These are phyloP conservation scores for Parazoanthus atlanticus DNA, from an alignment of 92 coral and sea anemone genomes.

Conservation along the genomic window DNA sequence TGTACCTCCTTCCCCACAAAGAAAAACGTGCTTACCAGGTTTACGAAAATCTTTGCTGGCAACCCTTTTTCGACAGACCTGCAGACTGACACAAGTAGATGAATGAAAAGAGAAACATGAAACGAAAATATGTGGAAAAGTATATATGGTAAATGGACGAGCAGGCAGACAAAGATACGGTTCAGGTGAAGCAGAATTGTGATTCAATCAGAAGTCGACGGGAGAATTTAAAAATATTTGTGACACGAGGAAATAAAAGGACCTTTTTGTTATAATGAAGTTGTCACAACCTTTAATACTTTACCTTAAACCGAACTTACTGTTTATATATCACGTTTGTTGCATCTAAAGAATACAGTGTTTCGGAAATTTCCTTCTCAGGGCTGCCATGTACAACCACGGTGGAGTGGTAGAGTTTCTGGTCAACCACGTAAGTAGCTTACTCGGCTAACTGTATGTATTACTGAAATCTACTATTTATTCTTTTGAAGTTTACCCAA, in stretches of 20 bases:
- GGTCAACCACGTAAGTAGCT: conserved; percentile 72
- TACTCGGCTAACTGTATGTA: background rate
- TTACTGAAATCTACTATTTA: background rate
- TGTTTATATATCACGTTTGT: background rate
- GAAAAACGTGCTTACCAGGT: background rate
- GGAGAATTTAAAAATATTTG: too few species aligned
- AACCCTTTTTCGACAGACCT: background rate
- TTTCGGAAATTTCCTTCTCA: conserved; percentile 13
- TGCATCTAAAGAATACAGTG: background rate
- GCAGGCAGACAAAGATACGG: background rate
- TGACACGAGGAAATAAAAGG: background rate
- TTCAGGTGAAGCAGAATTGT: background rate
- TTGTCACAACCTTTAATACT: too few species aligned
- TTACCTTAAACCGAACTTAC: background rate
- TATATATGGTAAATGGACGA: background rate
- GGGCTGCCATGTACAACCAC: conserved; percentile 88
- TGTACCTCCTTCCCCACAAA: background rate
- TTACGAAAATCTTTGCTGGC: background rate
- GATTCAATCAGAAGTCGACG: too few species aligned
- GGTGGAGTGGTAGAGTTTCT: conserved; percentile 73
- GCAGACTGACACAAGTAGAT: background rate
- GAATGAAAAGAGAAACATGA: background rate
- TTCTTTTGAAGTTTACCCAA: too few species aligned
- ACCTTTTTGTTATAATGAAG: background rate
- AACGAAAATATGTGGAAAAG: background rate